Conservation (phyloP, 1,140 invertebrate genomes). For the Riptortus pedestris region DNA sequence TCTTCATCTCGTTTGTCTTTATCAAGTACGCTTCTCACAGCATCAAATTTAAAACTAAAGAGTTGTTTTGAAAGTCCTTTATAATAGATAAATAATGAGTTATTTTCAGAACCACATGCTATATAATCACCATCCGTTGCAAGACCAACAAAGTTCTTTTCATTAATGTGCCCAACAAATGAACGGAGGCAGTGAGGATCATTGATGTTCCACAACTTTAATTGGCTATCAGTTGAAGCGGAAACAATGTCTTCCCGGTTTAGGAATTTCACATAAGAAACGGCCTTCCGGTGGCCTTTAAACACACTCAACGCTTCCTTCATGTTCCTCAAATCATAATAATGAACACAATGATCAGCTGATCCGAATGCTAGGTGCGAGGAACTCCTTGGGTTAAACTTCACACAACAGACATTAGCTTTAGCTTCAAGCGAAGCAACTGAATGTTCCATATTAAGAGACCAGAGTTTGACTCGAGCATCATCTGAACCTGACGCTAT, state of each 20-base stretch:
- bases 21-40: constrained; percentile 67
- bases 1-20: constrained; percentile 72
- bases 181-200: constrained; percentile 70
- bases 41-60: constrained; percentile 81
- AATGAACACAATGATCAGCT: constrained; percentile 93
- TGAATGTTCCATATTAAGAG: constrained; percentile 75
- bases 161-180: constrained; percentile 88
- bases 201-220: constrained; percentile 88
- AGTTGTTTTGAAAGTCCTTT: constrained; percentile 80
- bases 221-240: constrained; percentile 86
- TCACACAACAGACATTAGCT: constrained; percentile 93
- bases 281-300: constrained; percentile 87
- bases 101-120: constrained; percentile 92
- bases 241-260: constrained; percentile 84
- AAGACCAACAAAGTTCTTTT: constrained; percentile 96
- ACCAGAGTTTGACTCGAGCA: constrained; percentile 88
- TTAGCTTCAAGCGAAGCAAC: constrained; percentile 79
- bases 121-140: constrained; percentile 90
- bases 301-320: constrained; percentile 74
- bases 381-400: constrained; percentile 84
- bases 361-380: constrained; percentile 86
- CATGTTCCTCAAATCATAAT: constrained; percentile 84
- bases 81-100: constrained; percentile 88
- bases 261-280: constrained; percentile 92
- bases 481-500: constrained; percentile 93